A percentile compares a stretch with the other conserved stretches of the same genome.
phyloP scores from a whole-genome alignment of 1,140 invertebrate species.

The Sarcophaga bullata region DNA sequence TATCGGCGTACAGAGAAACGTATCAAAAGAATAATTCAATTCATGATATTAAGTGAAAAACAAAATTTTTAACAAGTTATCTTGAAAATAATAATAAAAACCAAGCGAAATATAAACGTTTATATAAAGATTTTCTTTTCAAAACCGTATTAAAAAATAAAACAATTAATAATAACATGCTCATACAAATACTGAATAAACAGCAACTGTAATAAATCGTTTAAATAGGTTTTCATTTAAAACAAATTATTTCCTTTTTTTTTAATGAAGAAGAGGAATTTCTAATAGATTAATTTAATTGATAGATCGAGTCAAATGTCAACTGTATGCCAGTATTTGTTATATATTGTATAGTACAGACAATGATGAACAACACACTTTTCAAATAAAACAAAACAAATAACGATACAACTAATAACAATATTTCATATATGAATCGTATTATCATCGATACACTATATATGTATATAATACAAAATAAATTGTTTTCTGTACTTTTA shows the following conservation, averaged over 20 bases:
- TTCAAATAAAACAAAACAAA: not conserved
- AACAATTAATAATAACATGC: slow-evolving; percentile 30
- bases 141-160: slow-evolving; percentile 36
- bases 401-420: not conserved
- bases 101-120: slow-evolving; percentile 31
- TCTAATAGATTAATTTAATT: slow-evolving; percentile 41
- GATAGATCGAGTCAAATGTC: slow-evolving; percentile 42
- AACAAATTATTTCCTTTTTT: slow-evolving; percentile 20
- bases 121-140: not conserved
- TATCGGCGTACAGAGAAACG: not conserved
- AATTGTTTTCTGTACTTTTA: not conserved
- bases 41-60: slow-evolving; percentile 20
- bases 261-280: slow-evolving; percentile 30
- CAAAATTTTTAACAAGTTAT: slow-evolving; percentile 26
- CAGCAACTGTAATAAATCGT: slow-evolving; percentile 23
- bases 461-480: slow-evolving; percentile 1
- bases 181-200: not conserved
- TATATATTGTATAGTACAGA: not conserved
- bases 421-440: not conserved
- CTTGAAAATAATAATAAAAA: slow-evolving; percentile 19
- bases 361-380: not conserved
- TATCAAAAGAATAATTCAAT: not conserved
- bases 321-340: slow-evolving; percentile 34
- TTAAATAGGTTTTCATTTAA: slow-evolving; percentile 14
- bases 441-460: not conserved